Conservation (phyloP, 2,797 vertebrate species). For the Streptopelia turtur region DNA sequence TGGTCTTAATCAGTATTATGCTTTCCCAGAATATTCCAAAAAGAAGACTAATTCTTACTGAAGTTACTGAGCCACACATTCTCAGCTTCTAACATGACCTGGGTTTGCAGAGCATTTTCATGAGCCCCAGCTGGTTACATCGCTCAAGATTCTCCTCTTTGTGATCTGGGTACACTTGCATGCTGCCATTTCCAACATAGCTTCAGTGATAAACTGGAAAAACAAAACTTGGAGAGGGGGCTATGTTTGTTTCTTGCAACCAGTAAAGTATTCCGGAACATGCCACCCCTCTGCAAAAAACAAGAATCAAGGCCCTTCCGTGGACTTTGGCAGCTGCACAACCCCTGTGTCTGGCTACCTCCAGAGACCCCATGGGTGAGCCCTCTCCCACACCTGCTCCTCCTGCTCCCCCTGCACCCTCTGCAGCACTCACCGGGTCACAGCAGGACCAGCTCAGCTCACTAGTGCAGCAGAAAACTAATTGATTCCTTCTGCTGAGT, state of each 20-base stretch:
- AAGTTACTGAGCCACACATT: not conserved
- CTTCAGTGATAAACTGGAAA: not conserved
- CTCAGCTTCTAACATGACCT: not conserved
- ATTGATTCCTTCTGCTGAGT: not conserved
- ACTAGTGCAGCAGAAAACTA: not conserved
- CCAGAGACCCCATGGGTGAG: not conserved
- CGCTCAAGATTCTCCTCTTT: not conserved
- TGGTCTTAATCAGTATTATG: not conserved
- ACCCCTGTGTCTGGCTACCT: not conserved
- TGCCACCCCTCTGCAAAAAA: not conserved
- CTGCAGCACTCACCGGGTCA: not conserved
- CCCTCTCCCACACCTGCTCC: not conserved
- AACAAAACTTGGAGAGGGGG: not conserved
- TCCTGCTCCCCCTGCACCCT: not conserved
- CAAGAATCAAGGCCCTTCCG: not conserved
- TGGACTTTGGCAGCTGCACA: not conserved
- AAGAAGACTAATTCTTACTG: not conserved
- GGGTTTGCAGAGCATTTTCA: not conserved
- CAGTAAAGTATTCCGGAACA: not conserved
- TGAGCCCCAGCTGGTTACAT: accelerated
- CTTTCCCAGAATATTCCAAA: not conserved
- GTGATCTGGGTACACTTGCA: not conserved
- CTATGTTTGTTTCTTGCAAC: not conserved
- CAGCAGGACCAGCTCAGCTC: not conserved
- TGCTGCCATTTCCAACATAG: not conserved